Evolutionary conservation across 2,113 vertebrate species (phyloP).

Genomic region (Phocoena phocoena): DNA sequence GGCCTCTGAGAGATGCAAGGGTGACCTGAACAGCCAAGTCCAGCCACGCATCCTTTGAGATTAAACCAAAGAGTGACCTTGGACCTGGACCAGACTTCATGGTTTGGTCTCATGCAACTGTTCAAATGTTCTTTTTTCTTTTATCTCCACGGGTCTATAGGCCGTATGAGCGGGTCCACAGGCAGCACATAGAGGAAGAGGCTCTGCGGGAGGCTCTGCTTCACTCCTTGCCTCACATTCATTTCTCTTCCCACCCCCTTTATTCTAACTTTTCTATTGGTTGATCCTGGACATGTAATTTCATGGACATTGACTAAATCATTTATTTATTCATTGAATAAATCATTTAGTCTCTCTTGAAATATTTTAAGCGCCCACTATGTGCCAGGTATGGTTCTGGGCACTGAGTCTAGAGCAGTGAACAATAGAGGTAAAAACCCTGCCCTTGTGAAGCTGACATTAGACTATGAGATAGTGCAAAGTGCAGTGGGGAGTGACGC

Average conservation of each 20-base stretch:
- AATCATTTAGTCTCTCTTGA: not conserved
- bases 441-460: not conserved
- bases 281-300: not conserved
- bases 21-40: not conserved
- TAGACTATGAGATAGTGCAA: not conserved
- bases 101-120: not conserved
- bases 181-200: not conserved
- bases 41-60: not conserved
- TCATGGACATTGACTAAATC: not conserved
- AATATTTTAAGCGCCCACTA: not conserved
- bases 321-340: not conserved
- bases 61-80: not conserved
- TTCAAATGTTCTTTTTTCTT: slow-evolving; percentile 1
- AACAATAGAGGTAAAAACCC: not conserved
- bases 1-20: not conserved
- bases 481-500: not conserved
- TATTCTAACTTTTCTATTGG: not conserved
- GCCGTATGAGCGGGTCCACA: not conserved
- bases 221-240: not conserved
- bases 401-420: not conserved
- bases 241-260: not conserved
- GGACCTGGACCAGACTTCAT: not conserved
- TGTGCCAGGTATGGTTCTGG: not conserved
- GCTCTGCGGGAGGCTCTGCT: not conserved
- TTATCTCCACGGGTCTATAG: not conserved